phyloP scores from a whole-genome alignment of 2,113 vertebrate species.

The Ctenomys sociabilis region DNA sequence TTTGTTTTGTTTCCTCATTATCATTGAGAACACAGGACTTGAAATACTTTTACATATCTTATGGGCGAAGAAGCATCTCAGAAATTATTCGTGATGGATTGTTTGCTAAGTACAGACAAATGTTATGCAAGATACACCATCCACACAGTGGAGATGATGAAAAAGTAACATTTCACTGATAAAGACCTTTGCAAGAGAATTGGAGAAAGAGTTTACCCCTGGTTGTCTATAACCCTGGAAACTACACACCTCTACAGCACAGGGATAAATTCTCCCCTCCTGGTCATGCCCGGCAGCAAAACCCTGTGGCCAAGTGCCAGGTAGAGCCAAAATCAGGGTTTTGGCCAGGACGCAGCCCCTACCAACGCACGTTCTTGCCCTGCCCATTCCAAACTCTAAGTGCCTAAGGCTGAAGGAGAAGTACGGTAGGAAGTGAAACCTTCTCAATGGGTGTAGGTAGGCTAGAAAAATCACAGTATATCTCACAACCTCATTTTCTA shows the following conservation, averaged over 20 bases:
- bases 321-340: not conserved
- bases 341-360: rapidly evolving
- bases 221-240: slow-evolving; percentile 69
- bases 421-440: not conserved
- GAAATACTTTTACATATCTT: slow-evolving; percentile 1
- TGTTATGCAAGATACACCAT: not conserved
- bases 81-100: slow-evolving; percentile 4
- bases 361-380: not conserved
- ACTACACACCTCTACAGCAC: not conserved
- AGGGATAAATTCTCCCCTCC: not conserved
- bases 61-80: not conserved
- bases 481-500: not conserved
- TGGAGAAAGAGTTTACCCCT: slow-evolving; percentile 15
- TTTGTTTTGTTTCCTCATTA: not conserved
- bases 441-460: not conserved
- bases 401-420: not conserved
- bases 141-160: not conserved
- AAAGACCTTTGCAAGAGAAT: slow-evolving; percentile 22
- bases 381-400: not conserved
- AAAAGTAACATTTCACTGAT: slow-evolving; percentile 24
- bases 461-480: not conserved
- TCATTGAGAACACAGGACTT: not conserved
- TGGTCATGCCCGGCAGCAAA: not conserved
- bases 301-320: not conserved
- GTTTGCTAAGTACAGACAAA: not conserved